Evolutionary conservation across 1,140 invertebrate genomes (phyloP).

Genomic region (Danaus plexippus): DNA sequence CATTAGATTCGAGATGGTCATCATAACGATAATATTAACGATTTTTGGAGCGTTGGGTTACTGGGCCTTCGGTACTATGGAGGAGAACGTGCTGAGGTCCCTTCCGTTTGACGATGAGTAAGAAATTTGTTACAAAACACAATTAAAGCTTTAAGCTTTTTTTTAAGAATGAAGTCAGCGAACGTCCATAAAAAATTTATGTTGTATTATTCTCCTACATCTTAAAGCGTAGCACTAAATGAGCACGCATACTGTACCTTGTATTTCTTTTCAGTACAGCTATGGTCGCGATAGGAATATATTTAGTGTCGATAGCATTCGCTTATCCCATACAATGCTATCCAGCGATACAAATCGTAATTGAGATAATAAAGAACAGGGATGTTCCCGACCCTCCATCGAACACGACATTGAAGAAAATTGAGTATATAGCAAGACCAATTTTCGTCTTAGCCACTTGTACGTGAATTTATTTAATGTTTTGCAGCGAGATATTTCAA

Average conservation of each 20-base stretch:
- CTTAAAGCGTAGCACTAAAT: background rate
- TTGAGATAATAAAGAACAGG: conserved; percentile 35
- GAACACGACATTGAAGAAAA: conserved; percentile 16
- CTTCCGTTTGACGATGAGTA: conserved; percentile 47
- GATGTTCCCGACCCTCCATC: conserved; percentile 10
- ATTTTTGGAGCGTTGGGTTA: conserved; percentile 40
- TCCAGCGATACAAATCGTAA: conserved; percentile 36
- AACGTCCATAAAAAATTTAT: too few species aligned
- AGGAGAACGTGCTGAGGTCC: conserved; percentile 46
- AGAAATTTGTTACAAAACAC: conserved; percentile 12
- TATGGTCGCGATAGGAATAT: conserved; percentile 34
- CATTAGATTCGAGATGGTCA: conserved; percentile 30
- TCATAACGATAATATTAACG: conserved; percentile 28
- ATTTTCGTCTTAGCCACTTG: conserved; percentile 36
- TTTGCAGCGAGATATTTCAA: too few species aligned
- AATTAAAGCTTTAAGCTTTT: background rate
- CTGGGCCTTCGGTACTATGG: conserved; percentile 50
- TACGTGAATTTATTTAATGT: conserved; percentile 19
- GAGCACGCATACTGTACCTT: background rate
- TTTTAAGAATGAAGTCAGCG: too few species aligned
- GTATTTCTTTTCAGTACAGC: conserved; percentile 27
- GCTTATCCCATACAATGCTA: conserved; percentile 44
- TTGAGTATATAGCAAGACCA: conserved; percentile 32
- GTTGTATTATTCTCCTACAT: background rate
- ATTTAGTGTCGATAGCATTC: conserved; percentile 33